Base-by-base conservation (phyloP, 2,888 invertebrate genomes). In the Aphodius sticticus region DNA sequence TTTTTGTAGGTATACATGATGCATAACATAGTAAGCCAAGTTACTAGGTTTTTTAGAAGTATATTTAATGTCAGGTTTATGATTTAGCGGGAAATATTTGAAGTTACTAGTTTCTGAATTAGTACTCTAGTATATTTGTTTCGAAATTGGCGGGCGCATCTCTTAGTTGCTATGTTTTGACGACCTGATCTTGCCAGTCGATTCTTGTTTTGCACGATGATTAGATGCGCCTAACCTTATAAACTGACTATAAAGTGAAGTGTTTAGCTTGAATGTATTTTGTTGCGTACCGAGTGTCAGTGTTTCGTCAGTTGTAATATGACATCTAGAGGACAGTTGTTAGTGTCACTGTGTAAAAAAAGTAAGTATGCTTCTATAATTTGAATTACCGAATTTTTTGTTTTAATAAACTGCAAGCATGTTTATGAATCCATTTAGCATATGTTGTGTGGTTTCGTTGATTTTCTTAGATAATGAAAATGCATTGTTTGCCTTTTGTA, bases 11-110 rank as follows among this genome's bases (percentile, higher is more conserved):
- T 53, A 53, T 53, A 53, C 53, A 53, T 53, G 53, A 53, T 53
- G 53, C 53, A 53, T 53, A 53, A 53, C 53, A 53, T 53, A 53
- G 53, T 53, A 53, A 53, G 53, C 4, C 53, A 53, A 53, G 53
- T 53, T 53, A 53, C 53, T 53, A 53, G 53, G 53, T 2, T 53
- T 53, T 53, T 53, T 53, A 53, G 9, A 53, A 53, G 53, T 53
- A 53, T 53, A 53, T 53, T 53, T 53, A 53, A 53, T 53, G 53
- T 53, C 53, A 53, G 53, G 53, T 53, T 53, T 53, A 53, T 53
- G 53, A 53, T 53, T 53, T 53, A 53, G 53, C 53, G 53, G 53
- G 12, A 53, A 53, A 53, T 53, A 53, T 53, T 53, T 53, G 53
- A 53, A 53, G 53, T 53, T 53, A 53, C 53, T 53, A 53, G 53